Evolutionary conservation across 2,113 vertebrate species (phyloP), one percentile per base, ranked within the genome.

Genomic region (Mohoua ochrocephala): DNA sequence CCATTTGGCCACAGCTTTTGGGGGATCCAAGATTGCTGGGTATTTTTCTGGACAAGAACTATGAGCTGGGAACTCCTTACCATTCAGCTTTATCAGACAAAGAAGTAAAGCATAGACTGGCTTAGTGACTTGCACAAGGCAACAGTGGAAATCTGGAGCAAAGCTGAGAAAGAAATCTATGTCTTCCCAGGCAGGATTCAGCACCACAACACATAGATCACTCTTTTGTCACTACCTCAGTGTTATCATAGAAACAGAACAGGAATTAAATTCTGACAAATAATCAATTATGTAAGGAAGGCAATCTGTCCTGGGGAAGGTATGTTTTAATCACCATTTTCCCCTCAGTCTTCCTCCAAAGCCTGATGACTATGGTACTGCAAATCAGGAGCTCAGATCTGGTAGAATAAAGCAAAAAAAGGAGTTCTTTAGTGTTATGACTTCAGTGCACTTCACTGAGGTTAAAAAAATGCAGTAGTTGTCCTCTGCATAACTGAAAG

Each of bases 241-340:
- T 39, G 47, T 71, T 84, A 82, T 53, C 41, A 61, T 20, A 82
- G 83, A 89, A 81, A 20, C 22, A 59, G 60, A 49, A 57, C 7
- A 67, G 33, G 30, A 92, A 54, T 68, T 76, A 90, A 85, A 94
- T 71, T 74, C 84, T 87, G 56, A 88, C 33, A 86, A 63, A 67
- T 84, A 52, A 84, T 76, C 54, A 69, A 30, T 87, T 78, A 69
- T 0, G 1, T 20, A 61, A 91, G 57, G 22, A 69, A 82, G 57
- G 41, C 70, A 89, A 60, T 57, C 44, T 71, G 24, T 60, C 33
- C 37, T 56, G 44, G 22, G 37, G 28, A 95, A 79, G 44, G 30
- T 49, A 41, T 30, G 26, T 76, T 93, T 93, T 90, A 80, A 60
- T 84, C 61, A 88, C 22, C 20, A 35, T 13, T 76, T 94, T 85